Percentiles rank a stretch among this genome's conserved stretches.
Conservation (phyloP, 2,888 invertebrate species). For the Plagodis pulveraria region DNA sequence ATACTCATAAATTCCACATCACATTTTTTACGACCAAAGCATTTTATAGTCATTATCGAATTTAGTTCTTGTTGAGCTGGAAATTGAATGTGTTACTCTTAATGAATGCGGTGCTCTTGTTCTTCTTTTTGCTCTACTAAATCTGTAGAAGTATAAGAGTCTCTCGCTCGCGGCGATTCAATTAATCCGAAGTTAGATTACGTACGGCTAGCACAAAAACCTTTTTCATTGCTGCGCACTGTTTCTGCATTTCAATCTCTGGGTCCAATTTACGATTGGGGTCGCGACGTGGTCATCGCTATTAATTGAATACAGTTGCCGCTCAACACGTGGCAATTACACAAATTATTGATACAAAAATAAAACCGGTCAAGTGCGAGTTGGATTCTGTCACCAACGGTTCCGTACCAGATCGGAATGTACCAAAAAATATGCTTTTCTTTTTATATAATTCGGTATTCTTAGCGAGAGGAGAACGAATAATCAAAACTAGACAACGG, state of each 20-base stretch:
- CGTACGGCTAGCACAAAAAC: conserved; percentile 43
- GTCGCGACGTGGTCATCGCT: conserved; percentile 47
- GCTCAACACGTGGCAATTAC: conserved; percentile 32
- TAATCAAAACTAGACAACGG: no score
- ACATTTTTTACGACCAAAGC: conserved; percentile 1
- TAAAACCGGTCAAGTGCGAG: background rate
- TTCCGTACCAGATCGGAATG: no score
- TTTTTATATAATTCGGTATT: no score
- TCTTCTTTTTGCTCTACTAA: conserved; percentile 45
- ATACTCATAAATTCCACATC: background rate
- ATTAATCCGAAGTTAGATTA: conserved; percentile 64
- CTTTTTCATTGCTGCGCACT: conserved; percentile 43
- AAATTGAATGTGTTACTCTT: conserved; percentile 30
- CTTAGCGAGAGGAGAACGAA: no score
- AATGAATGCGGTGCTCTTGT: conserved; percentile 46
- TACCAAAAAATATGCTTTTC: no score
- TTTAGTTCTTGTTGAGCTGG: conserved; percentile 16
- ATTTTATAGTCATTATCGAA: conserved; percentile 15
- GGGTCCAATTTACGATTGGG: conserved; percentile 53
- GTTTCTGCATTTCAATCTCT: conserved; percentile 38
- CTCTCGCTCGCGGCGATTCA: conserved; percentile 58
- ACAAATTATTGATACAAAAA: conserved; percentile 31
- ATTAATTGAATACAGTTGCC: conserved; percentile 50
- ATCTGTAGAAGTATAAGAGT: conserved; percentile 47
- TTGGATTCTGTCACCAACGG: no score